phyloP scores from a whole-genome alignment of 2,113 vertebrate genomes.

The Ascaphus truei region DNA sequence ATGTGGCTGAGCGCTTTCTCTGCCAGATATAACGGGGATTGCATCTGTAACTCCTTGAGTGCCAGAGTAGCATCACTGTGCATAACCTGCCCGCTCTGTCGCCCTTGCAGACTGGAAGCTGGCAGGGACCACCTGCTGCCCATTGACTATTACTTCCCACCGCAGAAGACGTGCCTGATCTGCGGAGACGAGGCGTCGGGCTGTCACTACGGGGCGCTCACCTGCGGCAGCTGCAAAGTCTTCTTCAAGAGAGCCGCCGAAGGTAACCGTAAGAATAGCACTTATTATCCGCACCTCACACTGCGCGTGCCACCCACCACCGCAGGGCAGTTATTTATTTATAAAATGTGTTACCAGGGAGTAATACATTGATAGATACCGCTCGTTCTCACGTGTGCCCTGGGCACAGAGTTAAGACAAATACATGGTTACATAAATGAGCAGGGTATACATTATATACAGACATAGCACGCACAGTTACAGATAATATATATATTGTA shows the following conservation, averaged over 20 bases:
- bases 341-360: too few relatives aligned
- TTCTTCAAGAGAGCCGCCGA: slow-evolving; percentile 98
- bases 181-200: slow-evolving; percentile 96
- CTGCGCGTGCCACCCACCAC: not conserved
- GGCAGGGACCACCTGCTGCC: slow-evolving; percentile 84
- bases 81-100: not conserved
- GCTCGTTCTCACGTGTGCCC: too few relatives aligned
- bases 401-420: too few relatives aligned
- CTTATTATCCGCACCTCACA: not conserved
- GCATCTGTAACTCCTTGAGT: too few relatives aligned
- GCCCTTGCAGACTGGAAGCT: slow-evolving; percentile 71
- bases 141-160: slow-evolving; percentile 95
- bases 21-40: too few relatives aligned
- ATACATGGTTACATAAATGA: too few relatives aligned
- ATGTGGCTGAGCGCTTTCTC: too few relatives aligned
- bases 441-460: too few relatives aligned
- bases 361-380: too few relatives aligned
- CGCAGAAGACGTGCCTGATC: slow-evolving; percentile 92
- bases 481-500: too few relatives aligned
- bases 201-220: slow-evolving; percentile 95
- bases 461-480: too few relatives aligned
- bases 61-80: not conserved
- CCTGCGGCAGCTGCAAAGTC: slow-evolving; percentile 97
- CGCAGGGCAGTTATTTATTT: too few relatives aligned
- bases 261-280: slow-evolving; percentile 68